These are phyloP conservation scores for Acanthochromis polyacanthus DNA, from an alignment of 2,113 vertebrate species.

Conservation along the genomic window DNA sequence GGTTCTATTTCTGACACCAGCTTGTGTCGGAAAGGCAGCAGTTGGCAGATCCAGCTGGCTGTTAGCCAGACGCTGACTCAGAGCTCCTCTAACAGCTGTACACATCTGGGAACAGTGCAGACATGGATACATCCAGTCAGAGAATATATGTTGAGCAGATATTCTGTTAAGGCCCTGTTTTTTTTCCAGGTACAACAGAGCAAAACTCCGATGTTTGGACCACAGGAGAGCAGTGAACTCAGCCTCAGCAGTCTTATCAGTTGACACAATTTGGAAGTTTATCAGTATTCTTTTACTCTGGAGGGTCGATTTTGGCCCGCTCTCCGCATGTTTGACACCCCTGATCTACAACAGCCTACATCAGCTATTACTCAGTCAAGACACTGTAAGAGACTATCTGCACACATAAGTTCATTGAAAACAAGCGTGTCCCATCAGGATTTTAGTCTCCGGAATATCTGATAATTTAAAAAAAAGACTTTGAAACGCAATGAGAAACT, in stretches of 20 bases:
- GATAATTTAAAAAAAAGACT: background rate
- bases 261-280: no score
- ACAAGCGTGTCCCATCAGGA: no score
- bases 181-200: conserved; percentile 1
- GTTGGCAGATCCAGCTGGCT: conserved; percentile 29
- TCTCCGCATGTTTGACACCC: no score
- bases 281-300: no score
- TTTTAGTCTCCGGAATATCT: background rate
- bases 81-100: conserved; percentile 21
- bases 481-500: background rate
- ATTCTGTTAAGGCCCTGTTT: conserved; percentile 41
- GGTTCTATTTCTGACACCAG: conserved; percentile 22
- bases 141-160: conserved; percentile 48
- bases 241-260: background rate
- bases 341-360: no score
- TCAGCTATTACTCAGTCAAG: no score
- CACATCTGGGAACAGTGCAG: conserved; percentile 33
- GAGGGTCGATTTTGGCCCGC: no score
- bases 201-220: conserved; percentile 47
- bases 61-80: conserved; percentile 10
- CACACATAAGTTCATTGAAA: no score
- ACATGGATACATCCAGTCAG: conserved; percentile 16
- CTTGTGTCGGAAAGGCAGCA: background rate
- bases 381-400: no score
- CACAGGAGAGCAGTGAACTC: background rate